A percentile compares a stretch with the other conserved stretches of the same genome.
Evolutionary conservation across 2,113 vertebrate species (phyloP).

Genomic region (Syrmaticus mikado): DNA sequence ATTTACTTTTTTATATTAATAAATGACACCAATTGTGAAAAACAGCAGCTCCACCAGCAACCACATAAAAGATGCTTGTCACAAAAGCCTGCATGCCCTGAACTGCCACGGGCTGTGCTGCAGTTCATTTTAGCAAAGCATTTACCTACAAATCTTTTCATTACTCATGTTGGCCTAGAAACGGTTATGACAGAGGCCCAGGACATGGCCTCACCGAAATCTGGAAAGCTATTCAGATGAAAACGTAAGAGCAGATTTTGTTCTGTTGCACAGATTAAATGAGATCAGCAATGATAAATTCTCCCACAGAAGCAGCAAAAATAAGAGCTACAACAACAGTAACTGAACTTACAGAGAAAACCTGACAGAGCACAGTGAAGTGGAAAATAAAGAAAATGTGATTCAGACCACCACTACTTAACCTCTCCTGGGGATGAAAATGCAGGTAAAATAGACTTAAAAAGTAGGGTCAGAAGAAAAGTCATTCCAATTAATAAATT

Average conservation of each 20-base stretch:
- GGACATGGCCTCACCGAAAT: not conserved
- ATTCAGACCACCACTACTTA: slow-evolving; percentile 24
- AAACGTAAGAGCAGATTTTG: not conserved
- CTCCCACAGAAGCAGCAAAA: not conserved
- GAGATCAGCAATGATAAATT: not conserved
- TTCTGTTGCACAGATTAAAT: not conserved
- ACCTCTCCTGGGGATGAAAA: not conserved
- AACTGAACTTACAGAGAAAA: not conserved
- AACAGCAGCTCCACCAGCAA: not conserved
- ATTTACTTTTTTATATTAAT: not conserved
- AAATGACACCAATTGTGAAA: not conserved
- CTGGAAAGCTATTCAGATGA: not conserved
- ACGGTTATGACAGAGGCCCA: not conserved
- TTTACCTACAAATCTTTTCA: not conserved
- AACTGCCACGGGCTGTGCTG: fast-evolving
- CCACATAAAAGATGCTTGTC: fast-evolving
- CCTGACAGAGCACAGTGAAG: not conserved
- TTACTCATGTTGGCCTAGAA: not conserved
- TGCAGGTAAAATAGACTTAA: not conserved
- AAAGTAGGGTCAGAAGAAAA: not conserved
- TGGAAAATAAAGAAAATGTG: slow-evolving; percentile 10
- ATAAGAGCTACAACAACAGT: not conserved
- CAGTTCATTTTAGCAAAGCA: not conserved
- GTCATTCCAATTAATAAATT: slow-evolving; percentile 10
- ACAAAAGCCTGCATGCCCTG: fast-evolving